Evolutionary conservation across 2,888 invertebrate species (phyloP).

Genomic region (Ormia ochracea): DNA sequence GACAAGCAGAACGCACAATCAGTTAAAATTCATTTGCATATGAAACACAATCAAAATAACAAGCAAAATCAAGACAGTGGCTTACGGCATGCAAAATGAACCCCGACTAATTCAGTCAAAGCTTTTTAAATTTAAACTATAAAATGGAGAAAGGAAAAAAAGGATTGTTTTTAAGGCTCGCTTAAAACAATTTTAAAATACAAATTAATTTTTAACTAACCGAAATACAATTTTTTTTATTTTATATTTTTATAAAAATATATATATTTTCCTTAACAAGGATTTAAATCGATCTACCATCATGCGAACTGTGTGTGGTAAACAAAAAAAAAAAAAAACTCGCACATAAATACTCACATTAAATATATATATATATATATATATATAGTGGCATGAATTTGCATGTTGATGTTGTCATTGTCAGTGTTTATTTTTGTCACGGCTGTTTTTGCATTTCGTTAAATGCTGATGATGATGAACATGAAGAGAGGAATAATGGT

Average conservation of each 20-base stretch:
- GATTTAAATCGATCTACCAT: not conserved
- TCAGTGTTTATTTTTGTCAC: not conserved
- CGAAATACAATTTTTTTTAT: too few relatives aligned
- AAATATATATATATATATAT: conserved; percentile 21
- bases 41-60: not conserved
- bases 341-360: not conserved
- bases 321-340: too few relatives aligned
- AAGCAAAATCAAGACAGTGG: not conserved
- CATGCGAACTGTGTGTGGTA: not conserved
- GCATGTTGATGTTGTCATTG: conserved; percentile 6
- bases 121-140: not conserved
- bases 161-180: too few relatives aligned
- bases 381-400: conserved; percentile 47
- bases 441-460: conserved; percentile 12
- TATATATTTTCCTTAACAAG: not conserved
- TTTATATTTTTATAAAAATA: too few relatives aligned
- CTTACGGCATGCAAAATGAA: too few relatives aligned
- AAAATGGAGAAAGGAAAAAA: too few relatives aligned
- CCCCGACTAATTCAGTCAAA: not conserved
- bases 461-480: not conserved
- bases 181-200: too few relatives aligned
- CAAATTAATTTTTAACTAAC: too few relatives aligned
- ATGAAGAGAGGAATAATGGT: conserved; percentile 31
- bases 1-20: conserved; percentile 12
- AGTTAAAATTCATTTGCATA: conserved; percentile 33